These are phyloP conservation scores for Papilio elwesi DNA, from an alignment of 2,888 invertebrate genomes.

Conservation along the genomic window DNA sequence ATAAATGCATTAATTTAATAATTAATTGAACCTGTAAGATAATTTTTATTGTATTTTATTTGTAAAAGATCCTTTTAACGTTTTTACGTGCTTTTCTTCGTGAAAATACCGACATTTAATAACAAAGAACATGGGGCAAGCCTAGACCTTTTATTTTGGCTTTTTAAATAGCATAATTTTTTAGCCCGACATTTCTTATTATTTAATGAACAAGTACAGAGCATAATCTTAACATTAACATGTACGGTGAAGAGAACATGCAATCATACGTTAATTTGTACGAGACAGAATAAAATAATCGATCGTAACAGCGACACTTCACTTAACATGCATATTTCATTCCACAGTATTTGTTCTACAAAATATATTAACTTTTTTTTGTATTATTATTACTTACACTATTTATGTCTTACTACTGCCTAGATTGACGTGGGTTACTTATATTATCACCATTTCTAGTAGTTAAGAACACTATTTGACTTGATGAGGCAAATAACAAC, in stretches of 20 bases:
- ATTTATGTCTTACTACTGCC: too few species aligned
- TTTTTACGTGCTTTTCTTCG: not conserved
- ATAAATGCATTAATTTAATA: not conserved
- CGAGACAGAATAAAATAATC: not conserved
- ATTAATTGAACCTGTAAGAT: not conserved
- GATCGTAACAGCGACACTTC: not conserved
- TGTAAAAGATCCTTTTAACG: not conserved
- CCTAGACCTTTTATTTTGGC: too few species aligned
- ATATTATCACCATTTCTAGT: too few species aligned
- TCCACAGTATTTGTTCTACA: not conserved
- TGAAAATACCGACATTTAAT: not conserved
- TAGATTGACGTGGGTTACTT: too few species aligned
- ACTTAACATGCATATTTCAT: slow-evolving; percentile 5
- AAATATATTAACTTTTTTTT: not conserved
- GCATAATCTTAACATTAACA: too few species aligned
- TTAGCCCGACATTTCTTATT: not conserved
- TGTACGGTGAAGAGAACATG: not conserved
- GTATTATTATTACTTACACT: too few species aligned
- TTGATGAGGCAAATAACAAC: too few species aligned
- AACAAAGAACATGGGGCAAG: not conserved
- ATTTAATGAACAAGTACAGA: not conserved
- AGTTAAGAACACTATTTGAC: too few species aligned
- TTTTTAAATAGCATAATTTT: not conserved
- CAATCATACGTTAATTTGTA: not conserved
- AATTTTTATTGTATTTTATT: not conserved